Percentiles rank a stretch among this genome's conserved stretches.
Evolutionary conservation across 1,140 invertebrate genomes (phyloP).

Genomic region (Caenorhabditis brenneri): DNA sequence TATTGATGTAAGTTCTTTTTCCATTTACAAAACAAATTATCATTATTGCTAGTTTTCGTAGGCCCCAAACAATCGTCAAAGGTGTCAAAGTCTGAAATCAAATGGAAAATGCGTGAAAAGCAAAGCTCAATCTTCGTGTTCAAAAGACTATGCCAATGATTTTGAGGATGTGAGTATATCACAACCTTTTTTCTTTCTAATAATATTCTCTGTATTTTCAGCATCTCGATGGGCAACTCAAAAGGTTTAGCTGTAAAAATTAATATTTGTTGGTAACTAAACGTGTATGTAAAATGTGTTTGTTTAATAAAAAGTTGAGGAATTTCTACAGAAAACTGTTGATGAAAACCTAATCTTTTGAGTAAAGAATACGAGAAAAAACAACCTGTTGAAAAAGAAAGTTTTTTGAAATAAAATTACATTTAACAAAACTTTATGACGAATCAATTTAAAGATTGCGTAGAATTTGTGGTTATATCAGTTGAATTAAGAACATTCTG

Average conservation of each 20-base stretch:
- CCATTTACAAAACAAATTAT: background rate
- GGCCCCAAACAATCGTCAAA: background rate
- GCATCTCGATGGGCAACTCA: background rate
- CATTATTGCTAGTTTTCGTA: no score
- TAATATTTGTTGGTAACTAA: background rate
- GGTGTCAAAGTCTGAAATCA: background rate
- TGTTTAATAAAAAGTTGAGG: no score
- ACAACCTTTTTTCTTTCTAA: background rate
- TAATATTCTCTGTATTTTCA: background rate
- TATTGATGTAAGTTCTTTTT: background rate
- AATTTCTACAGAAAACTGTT: no score
- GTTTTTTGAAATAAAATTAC: no score
- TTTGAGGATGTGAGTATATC: background rate
- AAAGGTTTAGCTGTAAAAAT: background rate
- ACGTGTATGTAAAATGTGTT: no score
- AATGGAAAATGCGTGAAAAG: conserved; percentile 6
- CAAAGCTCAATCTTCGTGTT: background rate
- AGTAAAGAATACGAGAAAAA: no score
- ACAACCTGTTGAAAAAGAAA: no score
- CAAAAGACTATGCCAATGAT: conserved; percentile 1
- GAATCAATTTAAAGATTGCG: no score
- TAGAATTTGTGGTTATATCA: no score
- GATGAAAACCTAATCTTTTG: no score
- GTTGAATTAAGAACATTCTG: background rate
- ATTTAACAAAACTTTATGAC: no score